These are phyloP conservation scores for Drosophila albomicans DNA, from an alignment of 1,140 invertebrate species.

Conservation along the genomic window DNA sequence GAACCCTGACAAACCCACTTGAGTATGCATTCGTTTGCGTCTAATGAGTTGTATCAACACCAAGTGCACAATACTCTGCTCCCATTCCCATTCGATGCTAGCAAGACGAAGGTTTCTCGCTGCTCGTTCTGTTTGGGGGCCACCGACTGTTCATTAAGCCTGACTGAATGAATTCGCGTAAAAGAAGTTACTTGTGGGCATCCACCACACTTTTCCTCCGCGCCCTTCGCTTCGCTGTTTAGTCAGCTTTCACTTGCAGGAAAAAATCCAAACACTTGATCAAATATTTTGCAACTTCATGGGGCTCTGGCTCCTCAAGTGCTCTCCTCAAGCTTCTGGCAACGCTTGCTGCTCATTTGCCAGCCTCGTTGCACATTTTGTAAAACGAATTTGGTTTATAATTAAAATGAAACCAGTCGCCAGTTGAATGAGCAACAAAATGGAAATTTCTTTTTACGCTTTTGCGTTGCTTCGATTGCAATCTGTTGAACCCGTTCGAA, in stretches of 20 bases:
- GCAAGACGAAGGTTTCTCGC: constrained; percentile 30
- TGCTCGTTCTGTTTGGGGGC: constrained; percentile 14
- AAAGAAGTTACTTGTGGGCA: constrained; percentile 77
- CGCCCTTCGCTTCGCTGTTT: constrained; percentile 12
- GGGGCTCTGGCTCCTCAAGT: constrained; percentile 62
- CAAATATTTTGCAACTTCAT: constrained; percentile 83
- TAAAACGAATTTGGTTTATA: constrained; percentile 76
- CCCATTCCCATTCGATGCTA: constrained; percentile 1
- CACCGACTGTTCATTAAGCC: constrained; percentile 77
- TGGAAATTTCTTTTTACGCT: constrained; percentile 53
- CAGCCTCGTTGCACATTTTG: constrained; percentile 65
- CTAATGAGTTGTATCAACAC: constrained; percentile 82
- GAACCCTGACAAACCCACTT: constrained; percentile 59
- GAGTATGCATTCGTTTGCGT: constrained; percentile 79
- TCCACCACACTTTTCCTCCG: neutral
- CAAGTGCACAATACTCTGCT: constrained; percentile 53
- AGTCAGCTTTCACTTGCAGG: constrained; percentile 69
- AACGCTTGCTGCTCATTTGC: constrained; percentile 58
- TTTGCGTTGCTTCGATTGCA: constrained; percentile 62
- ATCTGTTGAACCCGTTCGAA: constrained; percentile 61
- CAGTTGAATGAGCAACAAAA: constrained; percentile 54
- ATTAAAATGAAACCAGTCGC: constrained; percentile 71
- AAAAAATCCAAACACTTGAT: constrained; percentile 74
- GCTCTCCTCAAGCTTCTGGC: constrained; percentile 1
- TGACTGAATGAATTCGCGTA: constrained; percentile 79